Base-by-base conservation (phyloP, 2,888 invertebrate species). In the Nemurella pictetii region DNA sequence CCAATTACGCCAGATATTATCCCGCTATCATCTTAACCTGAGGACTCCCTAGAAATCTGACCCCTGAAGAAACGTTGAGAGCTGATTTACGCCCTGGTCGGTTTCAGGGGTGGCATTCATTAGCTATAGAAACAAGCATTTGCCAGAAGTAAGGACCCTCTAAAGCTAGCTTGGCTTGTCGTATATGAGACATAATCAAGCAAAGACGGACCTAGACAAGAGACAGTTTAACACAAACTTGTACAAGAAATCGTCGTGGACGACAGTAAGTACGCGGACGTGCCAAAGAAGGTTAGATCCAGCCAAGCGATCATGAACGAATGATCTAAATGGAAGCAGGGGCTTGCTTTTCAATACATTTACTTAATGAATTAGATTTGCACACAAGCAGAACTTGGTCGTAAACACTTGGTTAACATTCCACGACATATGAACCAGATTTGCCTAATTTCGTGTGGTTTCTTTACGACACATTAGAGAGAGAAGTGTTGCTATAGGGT, bases 291-390 rank as follows among this genome's bases (percentile, higher is more conserved):
- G 55, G 55, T 12, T 12, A 55, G 20, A 12, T 55, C 55, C 55
- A 55, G 55, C 12, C 55, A 12, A 55, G 55, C 55, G 55, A 12
- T 3, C 55, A 55, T 20, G 55, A 20, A n/a, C n/a, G 32, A 55
- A 55, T 15, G 55, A 55, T 55, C 55, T 55, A 20, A 3, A 20
- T 55, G 55, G 20, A 55, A 32, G 32, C 78, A 28, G 81, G 80
- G 83, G 72, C 55, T 12, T 12, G 73, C 32, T 7, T 29, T 12
- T 73, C 32, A 83, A 83, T 55, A 83, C 25, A 72, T 55, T 55
- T 29, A 25, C 27, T 83, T 83, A 55, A 83, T 83, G 83, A 83
- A 83, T 35, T 20, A 5, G 20, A 81, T 26, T n/a, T 35, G 80
- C 80, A 81, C 80, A 81, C 80, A 81, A 75, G 75, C 75, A 75